Evolutionary conservation across 2,113 vertebrate species (phyloP), one percentile per base, ranked within the genome.

Genomic region (Nematolebias whitei): DNA sequence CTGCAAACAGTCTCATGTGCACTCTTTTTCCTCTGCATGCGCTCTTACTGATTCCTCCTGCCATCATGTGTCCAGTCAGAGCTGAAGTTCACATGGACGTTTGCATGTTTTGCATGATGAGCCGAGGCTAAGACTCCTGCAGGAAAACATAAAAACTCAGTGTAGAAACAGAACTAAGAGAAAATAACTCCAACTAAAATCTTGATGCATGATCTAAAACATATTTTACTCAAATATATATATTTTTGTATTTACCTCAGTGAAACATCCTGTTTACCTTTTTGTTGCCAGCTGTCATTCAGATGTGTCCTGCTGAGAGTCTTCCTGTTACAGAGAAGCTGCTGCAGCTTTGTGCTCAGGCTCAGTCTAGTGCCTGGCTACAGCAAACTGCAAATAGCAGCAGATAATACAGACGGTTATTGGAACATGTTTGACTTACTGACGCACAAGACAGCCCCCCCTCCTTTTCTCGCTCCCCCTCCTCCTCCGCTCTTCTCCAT

Each of bases 381-480:
- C 83, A 83, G 86, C 65, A 73, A 74, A 84, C 86, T 83, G 86
- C 83, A 88, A 87, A 90, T 88, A 89, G 86, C 85, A 85, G 86
- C 84, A 87, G 74, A 88, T 86, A 77, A 83, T 85, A 68, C 66
- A 69, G 61, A 13, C 44, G 56, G 83, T 79, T 83, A 84, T 70
- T 85, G 79, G 79, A 87, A 85, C 84, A 87, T 86, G 83, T 79
- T 87, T 89, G 84, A 78, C 72, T 82, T 75, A 78, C 83, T 90
- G 88, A 90, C 83, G 88, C 80, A 86, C 79, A 60, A 76, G 52
- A 48, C 45, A 65, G 4, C 3, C 22, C 24, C 29, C 51, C n/a
- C 26, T 23, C 51, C 58, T 38, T 56, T 15, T 19, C 29, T 61
- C 22, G 38, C 60, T 19, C 65, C 65, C 47, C 23, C 45, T 26